These are phyloP conservation scores for Morpho deidamia DNA, from an alignment of 2,888 invertebrate species.

Conservation along the genomic window DNA sequence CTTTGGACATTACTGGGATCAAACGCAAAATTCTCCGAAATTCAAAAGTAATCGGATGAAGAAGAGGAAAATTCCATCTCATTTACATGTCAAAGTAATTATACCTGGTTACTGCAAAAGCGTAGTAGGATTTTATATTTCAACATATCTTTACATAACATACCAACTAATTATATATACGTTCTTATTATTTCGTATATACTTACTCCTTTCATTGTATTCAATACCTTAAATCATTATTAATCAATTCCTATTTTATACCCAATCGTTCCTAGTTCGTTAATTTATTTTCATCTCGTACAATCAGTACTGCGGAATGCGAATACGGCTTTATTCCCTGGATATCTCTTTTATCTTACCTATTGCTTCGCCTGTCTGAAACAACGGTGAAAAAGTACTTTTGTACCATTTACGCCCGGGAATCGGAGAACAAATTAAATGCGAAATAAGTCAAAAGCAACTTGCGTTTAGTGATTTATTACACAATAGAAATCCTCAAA, in stretches of 20 bases:
- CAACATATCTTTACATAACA: too few species aligned
- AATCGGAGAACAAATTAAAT: constrained; percentile 21
- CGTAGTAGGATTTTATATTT: too few species aligned
- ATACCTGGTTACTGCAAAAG: too few species aligned
- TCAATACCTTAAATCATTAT: too few species aligned
- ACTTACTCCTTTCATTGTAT: too few species aligned
- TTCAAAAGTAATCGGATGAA: too few species aligned
- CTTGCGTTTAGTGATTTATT: constrained; percentile 21
- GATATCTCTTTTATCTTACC: constrained; percentile 10
- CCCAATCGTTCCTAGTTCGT: neutral
- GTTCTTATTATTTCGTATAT: too few species aligned
- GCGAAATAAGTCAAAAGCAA: constrained; percentile 15
- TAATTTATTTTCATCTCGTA: constrained; percentile 10
- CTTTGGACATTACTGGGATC: too few species aligned
- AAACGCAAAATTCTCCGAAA: too few species aligned
- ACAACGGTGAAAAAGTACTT: constrained; percentile 12
- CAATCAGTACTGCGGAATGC: neutral
- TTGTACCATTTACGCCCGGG: constrained; percentile 6
- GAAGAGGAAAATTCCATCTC: too few species aligned
- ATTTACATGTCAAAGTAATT: too few species aligned
- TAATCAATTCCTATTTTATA: neutral
- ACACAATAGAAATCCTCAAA: constrained; percentile 2
- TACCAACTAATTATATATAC: too few species aligned
- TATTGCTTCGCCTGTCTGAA: constrained; percentile 8
- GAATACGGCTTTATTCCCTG: constrained; percentile 1